phyloP scores from a whole-genome alignment of 2,113 vertebrate genomes.

The Mormoops blainvillei region DNA sequence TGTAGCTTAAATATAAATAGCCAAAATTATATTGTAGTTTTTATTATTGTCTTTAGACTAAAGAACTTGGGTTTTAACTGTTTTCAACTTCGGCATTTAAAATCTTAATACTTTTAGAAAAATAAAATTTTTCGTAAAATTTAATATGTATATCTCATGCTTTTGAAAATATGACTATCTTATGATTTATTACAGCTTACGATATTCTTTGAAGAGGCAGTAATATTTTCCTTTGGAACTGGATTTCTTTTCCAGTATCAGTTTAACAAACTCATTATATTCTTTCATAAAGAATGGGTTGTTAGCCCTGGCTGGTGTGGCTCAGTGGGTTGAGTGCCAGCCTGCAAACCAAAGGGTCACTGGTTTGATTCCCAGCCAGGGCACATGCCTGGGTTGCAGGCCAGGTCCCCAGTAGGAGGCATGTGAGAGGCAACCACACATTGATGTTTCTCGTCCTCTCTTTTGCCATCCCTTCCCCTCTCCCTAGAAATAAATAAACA shows the following conservation, averaged over 20 bases:
- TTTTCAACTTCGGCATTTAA: constrained; percentile 30
- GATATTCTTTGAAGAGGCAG: constrained; percentile 12
- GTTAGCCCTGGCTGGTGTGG: no score
- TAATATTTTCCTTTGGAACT: constrained; percentile 20
- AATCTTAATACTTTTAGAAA: constrained; percentile 13
- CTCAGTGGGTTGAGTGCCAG: no score
- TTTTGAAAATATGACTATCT: constrained; percentile 9
- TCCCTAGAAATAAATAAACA: no score
- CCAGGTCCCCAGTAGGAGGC: no score
- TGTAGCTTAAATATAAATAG: neutral
- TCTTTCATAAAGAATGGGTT: neutral
- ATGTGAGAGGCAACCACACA: no score
- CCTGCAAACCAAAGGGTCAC: no score
- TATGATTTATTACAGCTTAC: neutral
- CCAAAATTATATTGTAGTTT: neutral
- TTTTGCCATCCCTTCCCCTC: no score
- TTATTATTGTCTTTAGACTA: neutral
- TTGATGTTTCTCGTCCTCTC: no score
- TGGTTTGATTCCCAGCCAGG: no score
- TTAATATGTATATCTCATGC: neutral
- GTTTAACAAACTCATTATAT: constrained; percentile 1
- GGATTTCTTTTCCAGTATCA: neutral
- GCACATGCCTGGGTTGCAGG: no score
- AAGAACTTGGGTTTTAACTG: neutral
- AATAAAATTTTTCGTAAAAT: neutral